Evolutionary conservation across 1,140 invertebrate species (phyloP).

Genomic region (Drosophila grimshawi): DNA sequence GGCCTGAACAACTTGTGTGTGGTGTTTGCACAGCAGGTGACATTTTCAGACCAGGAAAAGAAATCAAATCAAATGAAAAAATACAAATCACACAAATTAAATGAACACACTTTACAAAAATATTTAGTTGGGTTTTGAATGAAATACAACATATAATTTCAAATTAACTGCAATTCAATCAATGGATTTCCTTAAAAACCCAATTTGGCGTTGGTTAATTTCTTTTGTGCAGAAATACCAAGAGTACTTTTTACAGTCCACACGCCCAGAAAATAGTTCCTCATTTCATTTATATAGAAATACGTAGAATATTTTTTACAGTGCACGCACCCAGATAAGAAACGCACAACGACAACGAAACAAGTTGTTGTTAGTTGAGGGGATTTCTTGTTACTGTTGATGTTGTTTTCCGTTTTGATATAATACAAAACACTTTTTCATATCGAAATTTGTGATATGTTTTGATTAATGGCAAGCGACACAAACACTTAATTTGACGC

Average conservation of each 20-base stretch:
- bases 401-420: conserved; percentile 59
- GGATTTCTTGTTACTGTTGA: conserved; percentile 10
- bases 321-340: conserved; percentile 58
- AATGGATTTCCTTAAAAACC: too few relatives aligned
- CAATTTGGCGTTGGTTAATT: too few relatives aligned
- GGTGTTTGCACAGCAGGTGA: conserved; percentile 82
- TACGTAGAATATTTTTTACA: conserved; percentile 1
- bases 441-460: conserved; percentile 83
- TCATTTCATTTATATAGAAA: too few relatives aligned
- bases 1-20: conserved; percentile 50
- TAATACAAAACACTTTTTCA: conserved; percentile 80
- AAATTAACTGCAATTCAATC: too few relatives aligned
- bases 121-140: not conserved
- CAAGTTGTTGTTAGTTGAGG: conserved; percentile 68
- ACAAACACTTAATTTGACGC: conserved; percentile 85
- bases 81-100: conserved; percentile 13
- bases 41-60: conserved; percentile 71
- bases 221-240: too few relatives aligned
- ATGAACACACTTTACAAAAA: not conserved
- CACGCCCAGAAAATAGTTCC: too few relatives aligned
- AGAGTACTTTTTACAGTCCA: too few relatives aligned
- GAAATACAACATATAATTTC: too few relatives aligned
- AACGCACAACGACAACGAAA: conserved; percentile 60
- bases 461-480: conserved; percentile 83
- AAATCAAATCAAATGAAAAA: conserved; percentile 43